A percentile compares a stretch with the other conserved stretches of the same genome.
These are phyloP conservation scores for Nothoprocta pentlandii DNA, from an alignment of 2,113 vertebrate genomes.

Conservation along the genomic window DNA sequence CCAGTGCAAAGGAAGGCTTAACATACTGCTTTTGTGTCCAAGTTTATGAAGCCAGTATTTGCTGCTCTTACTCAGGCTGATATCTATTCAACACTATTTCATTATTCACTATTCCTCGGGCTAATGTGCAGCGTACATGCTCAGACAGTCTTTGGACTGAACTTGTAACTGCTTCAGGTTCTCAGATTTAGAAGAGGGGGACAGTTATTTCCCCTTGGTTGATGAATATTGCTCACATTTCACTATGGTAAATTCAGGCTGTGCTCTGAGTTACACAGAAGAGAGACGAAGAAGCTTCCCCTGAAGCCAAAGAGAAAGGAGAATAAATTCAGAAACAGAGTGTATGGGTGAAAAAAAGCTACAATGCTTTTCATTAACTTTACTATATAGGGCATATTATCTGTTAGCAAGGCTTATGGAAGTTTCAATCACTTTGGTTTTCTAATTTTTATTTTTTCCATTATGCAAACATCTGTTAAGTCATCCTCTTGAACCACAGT, in stretches of 20 bases:
- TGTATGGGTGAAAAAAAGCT: not conserved
- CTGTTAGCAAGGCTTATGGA: conserved; percentile 28
- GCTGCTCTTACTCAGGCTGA: not conserved
- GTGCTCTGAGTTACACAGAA: not conserved
- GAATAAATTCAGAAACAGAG: not conserved
- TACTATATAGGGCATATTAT: conserved; percentile 5
- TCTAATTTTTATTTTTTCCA: conserved; percentile 4
- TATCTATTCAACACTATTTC: not conserved
- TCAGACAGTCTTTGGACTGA: not conserved
- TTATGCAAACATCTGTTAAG: conserved; percentile 15
- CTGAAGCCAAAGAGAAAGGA: not conserved
- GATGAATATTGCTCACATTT: not conserved
- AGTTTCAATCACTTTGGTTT: conserved; percentile 30
- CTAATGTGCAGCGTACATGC: not conserved
- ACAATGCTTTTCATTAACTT: conserved; percentile 3
- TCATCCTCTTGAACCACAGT: not conserved
- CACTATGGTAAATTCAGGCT: not conserved
- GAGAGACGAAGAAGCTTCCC: not conserved
- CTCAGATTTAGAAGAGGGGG: not conserved
- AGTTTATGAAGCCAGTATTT: not conserved
- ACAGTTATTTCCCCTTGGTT: not conserved
- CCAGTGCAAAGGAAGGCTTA: not conserved
- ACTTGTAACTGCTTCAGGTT: not conserved
- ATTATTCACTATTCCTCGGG: not conserved
- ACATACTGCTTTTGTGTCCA: not conserved